Conservation (phyloP, 2,113 vertebrate genomes). For the Lynx canadensis region DNA sequence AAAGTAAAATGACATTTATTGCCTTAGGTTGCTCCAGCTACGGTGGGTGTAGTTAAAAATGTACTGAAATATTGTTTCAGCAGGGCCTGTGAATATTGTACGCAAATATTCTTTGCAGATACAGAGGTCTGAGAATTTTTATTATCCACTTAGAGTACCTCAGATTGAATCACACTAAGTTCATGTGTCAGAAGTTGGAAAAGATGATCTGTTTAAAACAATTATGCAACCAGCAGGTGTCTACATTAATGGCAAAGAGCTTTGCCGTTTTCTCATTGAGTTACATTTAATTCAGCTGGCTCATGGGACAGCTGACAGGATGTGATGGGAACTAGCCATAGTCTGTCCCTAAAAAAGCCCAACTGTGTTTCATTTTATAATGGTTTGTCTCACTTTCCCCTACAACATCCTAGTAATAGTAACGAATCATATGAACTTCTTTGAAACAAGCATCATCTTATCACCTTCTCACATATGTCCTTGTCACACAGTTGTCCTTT, state of each 20-base stretch:
- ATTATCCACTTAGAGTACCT: neutral
- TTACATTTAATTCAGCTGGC: neutral
- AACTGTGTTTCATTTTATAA: neutral
- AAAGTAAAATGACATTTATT: neutral
- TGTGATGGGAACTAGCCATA: neutral
- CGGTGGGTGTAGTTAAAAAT: neutral
- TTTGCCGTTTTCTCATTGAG: neutral
- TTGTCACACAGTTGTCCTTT: neutral
- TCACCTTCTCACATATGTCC: neutral
- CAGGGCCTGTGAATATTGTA: neutral
- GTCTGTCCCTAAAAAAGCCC: neutral
- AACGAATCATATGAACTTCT: neutral
- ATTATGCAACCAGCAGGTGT: neutral
- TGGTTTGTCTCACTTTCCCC: neutral
- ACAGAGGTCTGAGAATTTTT: neutral
- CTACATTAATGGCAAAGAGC: neutral
- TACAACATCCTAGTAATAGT: neutral
- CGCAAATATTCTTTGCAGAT: constrained; percentile 14
- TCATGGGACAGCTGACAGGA: neutral
- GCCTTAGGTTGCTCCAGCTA: neutral
- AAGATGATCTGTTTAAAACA: neutral
- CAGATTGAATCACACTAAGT: neutral
- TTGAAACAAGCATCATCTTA: neutral
- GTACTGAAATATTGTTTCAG: neutral
- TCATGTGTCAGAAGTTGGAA: neutral